Conservation (phyloP, 2,113 vertebrate genomes). For the Dromas ardeola region DNA sequence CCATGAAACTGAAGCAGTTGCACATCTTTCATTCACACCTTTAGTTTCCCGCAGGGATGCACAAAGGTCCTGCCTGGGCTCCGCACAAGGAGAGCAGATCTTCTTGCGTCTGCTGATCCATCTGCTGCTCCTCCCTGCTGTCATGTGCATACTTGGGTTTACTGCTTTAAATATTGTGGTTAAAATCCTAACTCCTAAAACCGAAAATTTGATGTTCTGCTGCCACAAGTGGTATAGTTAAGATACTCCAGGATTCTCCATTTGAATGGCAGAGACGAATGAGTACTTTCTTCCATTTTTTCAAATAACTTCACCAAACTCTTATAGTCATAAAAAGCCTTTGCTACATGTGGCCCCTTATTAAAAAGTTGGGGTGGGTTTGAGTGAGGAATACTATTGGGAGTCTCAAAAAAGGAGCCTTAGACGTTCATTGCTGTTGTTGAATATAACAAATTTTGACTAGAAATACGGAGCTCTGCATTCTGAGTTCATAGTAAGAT, state of each 20-base stretch:
- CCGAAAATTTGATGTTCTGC: neutral
- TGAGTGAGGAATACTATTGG: accelerated
- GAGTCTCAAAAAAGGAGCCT: neutral
- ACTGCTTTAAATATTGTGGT: neutral
- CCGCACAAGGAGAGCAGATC: neutral
- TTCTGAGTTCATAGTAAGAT: neutral
- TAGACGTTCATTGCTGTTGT: neutral
- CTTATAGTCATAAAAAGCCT: neutral
- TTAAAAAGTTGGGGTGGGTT: accelerated
- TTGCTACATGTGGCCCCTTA: neutral
- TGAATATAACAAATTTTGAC: neutral
- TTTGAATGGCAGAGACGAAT: neutral
- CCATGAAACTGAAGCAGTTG: neutral
- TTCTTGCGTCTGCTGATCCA: neutral
- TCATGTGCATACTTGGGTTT: neutral
- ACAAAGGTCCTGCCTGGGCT: neutral
- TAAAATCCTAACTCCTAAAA: neutral
- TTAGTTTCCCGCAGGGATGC: neutral
- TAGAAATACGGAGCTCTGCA: neutral
- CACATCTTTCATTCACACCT: accelerated
- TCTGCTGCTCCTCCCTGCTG: neutral
- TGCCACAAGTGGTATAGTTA: neutral
- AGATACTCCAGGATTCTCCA: neutral
- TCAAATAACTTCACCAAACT: neutral
- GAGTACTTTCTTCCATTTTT: neutral